A percentile compares a stretch with the other conserved stretches of the same genome.
phyloP scores from a whole-genome alignment of 2,797 vertebrate species.

The Ataeniobius toweri region DNA sequence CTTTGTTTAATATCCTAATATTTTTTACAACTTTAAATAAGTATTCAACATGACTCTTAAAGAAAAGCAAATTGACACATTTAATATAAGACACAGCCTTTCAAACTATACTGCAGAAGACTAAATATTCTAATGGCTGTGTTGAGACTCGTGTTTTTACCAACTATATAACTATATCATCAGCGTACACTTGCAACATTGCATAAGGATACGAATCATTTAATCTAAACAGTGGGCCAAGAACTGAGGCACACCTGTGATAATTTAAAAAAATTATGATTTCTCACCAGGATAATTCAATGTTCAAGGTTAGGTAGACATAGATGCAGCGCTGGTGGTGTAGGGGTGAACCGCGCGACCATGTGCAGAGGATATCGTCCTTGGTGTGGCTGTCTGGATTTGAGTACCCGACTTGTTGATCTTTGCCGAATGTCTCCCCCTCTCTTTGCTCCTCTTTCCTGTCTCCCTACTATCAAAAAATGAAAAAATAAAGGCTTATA shows the following conservation, averaged over 20 bases:
- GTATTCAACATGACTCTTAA: not conserved
- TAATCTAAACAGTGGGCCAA: not conserved
- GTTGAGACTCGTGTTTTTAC: not conserved
- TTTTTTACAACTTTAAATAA: not conserved
- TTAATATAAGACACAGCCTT: not conserved
- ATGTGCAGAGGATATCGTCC: too few species aligned
- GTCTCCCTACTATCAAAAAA: too few species aligned
- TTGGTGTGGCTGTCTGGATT: too few species aligned
- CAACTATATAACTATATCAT: not conserved
- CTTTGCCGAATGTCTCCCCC: too few species aligned
- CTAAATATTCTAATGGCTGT: not conserved
- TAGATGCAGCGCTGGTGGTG: too few species aligned
- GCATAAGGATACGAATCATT: not conserved
- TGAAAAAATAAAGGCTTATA: too few species aligned
- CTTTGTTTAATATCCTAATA: not conserved
- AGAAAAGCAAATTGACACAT: not conserved
- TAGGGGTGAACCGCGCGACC: too few species aligned
- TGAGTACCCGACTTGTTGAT: too few species aligned
- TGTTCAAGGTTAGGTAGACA: not conserved
- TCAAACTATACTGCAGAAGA: not conserved
- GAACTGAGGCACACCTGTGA: not conserved
- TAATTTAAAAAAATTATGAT: not conserved
- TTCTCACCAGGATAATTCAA: not conserved
- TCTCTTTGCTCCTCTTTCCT: too few species aligned
- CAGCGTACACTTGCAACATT: not conserved